Conservation (phyloP, 1,140 invertebrate genomes). For the Nephila pilipes region DNA sequence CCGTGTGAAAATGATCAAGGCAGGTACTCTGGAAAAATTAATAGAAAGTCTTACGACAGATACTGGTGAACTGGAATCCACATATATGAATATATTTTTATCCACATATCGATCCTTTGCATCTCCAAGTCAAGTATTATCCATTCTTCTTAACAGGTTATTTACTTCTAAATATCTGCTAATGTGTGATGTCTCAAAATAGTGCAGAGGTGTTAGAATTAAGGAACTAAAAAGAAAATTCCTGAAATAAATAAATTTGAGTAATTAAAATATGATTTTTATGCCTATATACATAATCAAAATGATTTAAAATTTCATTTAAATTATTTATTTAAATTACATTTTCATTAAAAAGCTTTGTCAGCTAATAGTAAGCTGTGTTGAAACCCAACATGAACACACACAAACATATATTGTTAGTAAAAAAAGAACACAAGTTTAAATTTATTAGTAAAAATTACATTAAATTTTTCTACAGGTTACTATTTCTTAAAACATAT, state of each 20-base stretch:
- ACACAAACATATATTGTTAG: not conserved
- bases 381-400: not conserved
- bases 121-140: conserved; percentile 90
- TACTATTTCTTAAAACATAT: no score
- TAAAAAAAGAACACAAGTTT: no score
- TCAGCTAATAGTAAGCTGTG: not conserved
- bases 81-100: conserved; percentile 98
- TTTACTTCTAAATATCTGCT: not conserved
- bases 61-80: conserved; percentile 97
- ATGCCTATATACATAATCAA: no score
- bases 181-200: not conserved
- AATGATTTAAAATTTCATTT: not conserved
- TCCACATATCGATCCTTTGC: conserved; percentile 95
- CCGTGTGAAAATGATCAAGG: conserved; percentile 95
- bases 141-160: conserved; percentile 89
- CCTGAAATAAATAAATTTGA: no score
- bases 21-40: conserved; percentile 95
- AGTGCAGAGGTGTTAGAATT: no score
- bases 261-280: no score
- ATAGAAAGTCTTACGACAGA: conserved; percentile 96
- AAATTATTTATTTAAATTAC: conserved; percentile 1
- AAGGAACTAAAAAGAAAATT: no score
- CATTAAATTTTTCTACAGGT: no score
- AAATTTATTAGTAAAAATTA: no score
- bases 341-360: not conserved